Conservation (phyloP, 2,888 invertebrate genomes). For the Brachyptera putata region DNA sequence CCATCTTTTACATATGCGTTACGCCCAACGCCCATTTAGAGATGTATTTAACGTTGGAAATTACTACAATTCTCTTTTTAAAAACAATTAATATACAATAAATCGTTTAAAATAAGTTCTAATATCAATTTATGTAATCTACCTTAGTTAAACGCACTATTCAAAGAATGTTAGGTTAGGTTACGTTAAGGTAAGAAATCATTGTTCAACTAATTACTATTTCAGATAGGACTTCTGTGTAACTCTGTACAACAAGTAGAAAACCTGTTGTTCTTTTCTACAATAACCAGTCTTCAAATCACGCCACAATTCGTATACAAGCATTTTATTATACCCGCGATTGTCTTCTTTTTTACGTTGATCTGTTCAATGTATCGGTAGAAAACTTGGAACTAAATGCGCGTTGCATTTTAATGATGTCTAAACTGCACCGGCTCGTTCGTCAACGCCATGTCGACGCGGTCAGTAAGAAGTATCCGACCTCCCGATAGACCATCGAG, state of each 20-base stretch:
- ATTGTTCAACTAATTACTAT: background rate
- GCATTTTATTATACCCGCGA: background rate
- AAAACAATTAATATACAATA: background rate
- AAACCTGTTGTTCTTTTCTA: background rate
- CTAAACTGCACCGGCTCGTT: no score
- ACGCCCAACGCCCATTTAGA: background rate
- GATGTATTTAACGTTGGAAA: background rate
- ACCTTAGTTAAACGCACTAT: background rate
- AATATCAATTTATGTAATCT: background rate
- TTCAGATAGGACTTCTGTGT: background rate
- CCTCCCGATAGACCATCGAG: no score
- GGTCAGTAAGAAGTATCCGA: no score
- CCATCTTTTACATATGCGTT: no score
- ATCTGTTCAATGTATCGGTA: no score
- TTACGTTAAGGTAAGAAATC: background rate
- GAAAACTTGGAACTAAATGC: no score
- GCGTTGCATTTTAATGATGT: no score
- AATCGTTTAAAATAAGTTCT: background rate
- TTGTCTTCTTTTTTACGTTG: background rate
- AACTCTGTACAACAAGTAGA: background rate
- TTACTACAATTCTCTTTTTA: no score
- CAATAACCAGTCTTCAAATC: background rate
- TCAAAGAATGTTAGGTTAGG: background rate
- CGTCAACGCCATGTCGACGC: no score
- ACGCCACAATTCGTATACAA: background rate